phyloP scores from a whole-genome alignment of 2,888 invertebrate species.

The Alloplasta piceator region DNA sequence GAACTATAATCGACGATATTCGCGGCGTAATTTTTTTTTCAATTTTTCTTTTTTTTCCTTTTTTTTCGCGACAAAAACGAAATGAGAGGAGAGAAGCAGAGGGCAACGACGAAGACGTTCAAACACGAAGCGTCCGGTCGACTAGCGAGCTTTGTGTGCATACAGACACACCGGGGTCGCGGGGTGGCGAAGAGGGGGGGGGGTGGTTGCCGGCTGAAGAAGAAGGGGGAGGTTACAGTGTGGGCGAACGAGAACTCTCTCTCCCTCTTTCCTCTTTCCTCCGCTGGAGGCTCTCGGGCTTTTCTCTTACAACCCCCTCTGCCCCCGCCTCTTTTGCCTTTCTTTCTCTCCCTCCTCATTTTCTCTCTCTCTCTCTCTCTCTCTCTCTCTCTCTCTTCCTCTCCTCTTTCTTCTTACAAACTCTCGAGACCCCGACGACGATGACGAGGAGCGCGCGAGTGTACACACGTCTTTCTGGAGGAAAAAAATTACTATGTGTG shows the following conservation, averaged over 20 bases:
- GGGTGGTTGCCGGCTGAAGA: slow-evolving; percentile 8
- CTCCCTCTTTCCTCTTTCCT: slow-evolving; percentile 26
- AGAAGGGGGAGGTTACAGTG: slow-evolving; percentile 50
- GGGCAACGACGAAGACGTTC: slow-evolving; percentile 55
- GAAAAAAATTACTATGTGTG: background rate
- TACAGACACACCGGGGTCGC: slow-evolving; percentile 49
- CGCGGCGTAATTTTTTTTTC: background rate
- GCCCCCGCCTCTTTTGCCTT: slow-evolving; percentile 9
- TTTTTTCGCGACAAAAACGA: background rate
- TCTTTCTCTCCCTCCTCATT: background rate
- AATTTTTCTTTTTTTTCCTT: background rate
- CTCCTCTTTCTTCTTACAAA: slow-evolving; percentile 31
- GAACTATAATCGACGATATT: no score
- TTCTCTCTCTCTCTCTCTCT: background rate
- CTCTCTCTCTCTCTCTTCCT: slow-evolving; percentile 31
- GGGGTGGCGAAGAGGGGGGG: slow-evolving; percentile 3
- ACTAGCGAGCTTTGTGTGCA: slow-evolving; percentile 64
- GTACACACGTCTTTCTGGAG: no score
- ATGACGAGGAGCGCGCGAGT: slow-evolving; percentile 9
- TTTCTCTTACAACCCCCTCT: slow-evolving; percentile 44
- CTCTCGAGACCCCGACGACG: slow-evolving; percentile 46
- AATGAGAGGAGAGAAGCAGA: background rate
- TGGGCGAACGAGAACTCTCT: slow-evolving; percentile 56
- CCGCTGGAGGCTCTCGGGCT: slow-evolving; percentile 41
- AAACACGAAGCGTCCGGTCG: slow-evolving; percentile 65